A percentile compares a stretch with the other conserved stretches of the same genome.
Conservation (phyloP, 1,140 invertebrate genomes). For the Ericerus pela region DNA sequence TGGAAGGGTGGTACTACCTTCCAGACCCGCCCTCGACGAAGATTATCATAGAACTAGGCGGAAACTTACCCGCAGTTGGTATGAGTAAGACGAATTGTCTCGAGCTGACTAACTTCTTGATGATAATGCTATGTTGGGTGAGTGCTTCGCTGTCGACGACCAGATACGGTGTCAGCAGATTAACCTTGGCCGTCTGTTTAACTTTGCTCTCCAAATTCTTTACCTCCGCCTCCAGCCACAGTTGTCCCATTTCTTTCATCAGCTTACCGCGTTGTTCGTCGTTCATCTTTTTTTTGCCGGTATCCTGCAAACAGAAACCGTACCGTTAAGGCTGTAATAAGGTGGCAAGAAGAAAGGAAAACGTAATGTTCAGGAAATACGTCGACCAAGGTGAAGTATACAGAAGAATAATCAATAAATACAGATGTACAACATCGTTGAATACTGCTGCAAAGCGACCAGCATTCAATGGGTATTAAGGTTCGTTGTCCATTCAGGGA, state of each 20-base stretch:
- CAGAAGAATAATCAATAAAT: too few relatives aligned
- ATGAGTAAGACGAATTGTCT: slow-evolving; percentile 66
- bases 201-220: slow-evolving; percentile 44
- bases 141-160: slow-evolving; percentile 57
- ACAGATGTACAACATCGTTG: too few relatives aligned
- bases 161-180: slow-evolving; percentile 53
- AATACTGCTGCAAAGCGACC: too few relatives aligned
- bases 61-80: slow-evolving; percentile 52
- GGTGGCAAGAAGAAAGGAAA: too few relatives aligned
- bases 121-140: slow-evolving; percentile 48
- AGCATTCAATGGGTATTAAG: too few relatives aligned
- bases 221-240: slow-evolving; percentile 60
- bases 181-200: slow-evolving; percentile 26
- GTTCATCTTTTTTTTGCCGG: neutral
- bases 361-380: too few relatives aligned
- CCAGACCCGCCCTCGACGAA: too few relatives aligned
- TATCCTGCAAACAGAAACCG: neutral
- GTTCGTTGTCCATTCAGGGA: too few relatives aligned
- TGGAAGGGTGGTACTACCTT: too few relatives aligned
- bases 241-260: slow-evolving; percentile 43
- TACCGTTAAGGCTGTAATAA: too few relatives aligned
- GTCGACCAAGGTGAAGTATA: too few relatives aligned
- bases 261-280: slow-evolving; percentile 5
- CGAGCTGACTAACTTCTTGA: slow-evolving; percentile 60
- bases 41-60: too few relatives aligned